Evolutionary conservation across 2,888 invertebrate genomes (phyloP).

Genomic region (Synergus itoensis): DNA sequence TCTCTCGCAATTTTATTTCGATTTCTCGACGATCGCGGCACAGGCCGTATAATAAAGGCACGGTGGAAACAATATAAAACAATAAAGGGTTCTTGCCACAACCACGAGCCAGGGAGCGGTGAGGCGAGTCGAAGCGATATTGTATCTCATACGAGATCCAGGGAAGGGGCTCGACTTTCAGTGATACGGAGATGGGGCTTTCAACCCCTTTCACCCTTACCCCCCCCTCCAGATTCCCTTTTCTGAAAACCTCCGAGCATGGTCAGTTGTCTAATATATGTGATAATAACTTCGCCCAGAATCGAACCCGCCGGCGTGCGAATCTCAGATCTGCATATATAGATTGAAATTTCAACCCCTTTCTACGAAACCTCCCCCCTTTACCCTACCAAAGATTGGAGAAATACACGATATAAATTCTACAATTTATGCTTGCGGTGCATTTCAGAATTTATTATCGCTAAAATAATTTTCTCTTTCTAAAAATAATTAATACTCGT

Average conservation of each 20-base stretch:
- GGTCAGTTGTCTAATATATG: constrained; percentile 76
- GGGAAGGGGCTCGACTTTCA: constrained; percentile 52
- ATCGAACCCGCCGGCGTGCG: constrained; percentile 71
- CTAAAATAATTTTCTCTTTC: too few relatives aligned
- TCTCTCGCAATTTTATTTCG: constrained; percentile 71
- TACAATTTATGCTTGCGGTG: not conserved
- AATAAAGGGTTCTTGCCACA: constrained; percentile 75
- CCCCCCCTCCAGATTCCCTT: constrained; percentile 52
- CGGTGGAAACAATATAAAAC: constrained; percentile 76
- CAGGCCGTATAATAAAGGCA: constrained; percentile 69
- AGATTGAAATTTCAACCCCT: constrained; percentile 60
- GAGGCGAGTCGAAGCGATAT: constrained; percentile 65
- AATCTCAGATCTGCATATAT: constrained; percentile 75
- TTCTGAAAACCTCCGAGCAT: constrained; percentile 57
- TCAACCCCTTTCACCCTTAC: constrained; percentile 47
- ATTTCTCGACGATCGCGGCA: constrained; percentile 59
- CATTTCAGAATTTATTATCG: not conserved
- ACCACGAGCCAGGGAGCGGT: constrained; percentile 61
- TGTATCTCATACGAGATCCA: constrained; percentile 66
- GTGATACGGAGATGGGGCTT: constrained; percentile 54
- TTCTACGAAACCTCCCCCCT: too few relatives aligned
- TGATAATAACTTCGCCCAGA: constrained; percentile 74
- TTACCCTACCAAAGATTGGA: not conserved
- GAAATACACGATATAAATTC: not conserved
- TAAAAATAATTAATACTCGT: not conserved